Evolutionary conservation across 2,113 vertebrate genomes (phyloP).

Genomic region (Tachycineta bicolor): DNA sequence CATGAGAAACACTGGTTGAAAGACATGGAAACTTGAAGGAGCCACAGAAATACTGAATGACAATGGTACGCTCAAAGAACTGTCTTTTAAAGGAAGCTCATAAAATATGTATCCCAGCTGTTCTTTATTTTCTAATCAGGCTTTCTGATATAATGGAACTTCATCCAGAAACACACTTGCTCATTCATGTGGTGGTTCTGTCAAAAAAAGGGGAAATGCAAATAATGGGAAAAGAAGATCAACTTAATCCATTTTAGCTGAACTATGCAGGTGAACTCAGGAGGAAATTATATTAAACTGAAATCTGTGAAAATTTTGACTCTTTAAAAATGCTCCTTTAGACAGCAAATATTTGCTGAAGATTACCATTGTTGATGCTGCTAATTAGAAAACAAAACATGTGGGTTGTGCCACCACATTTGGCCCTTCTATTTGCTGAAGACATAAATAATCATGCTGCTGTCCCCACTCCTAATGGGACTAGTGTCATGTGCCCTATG

Average conservation of each 20-base stretch:
- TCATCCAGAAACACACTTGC: slow-evolving; percentile 30
- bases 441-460: neutral
- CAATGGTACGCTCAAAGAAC: neutral
- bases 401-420: neutral
- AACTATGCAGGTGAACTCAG: neutral
- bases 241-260: slow-evolving; percentile 40
- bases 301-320: neutral
- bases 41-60: neutral
- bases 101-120: slow-evolving; percentile 33
- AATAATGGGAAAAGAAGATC: slow-evolving; percentile 35
- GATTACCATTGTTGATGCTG: neutral
- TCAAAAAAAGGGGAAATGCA: neutral
- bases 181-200: slow-evolving; percentile 3
- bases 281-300: neutral
- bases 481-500: neutral
- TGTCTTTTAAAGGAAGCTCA: slow-evolving; percentile 2
- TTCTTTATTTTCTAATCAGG: slow-evolving; percentile 47
- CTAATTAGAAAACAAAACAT: slow-evolving; percentile 28
- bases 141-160: slow-evolving; percentile 31
- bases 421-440: neutral
- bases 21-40: neutral
- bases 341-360: slow-evolving; percentile 12
- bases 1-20: neutral
- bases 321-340: neutral
- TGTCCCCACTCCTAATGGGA: neutral